A percentile compares a stretch with the other conserved stretches of the same genome.
Conservation (phyloP, 2,113 vertebrate species). For the Oryzias javanicus region DNA sequence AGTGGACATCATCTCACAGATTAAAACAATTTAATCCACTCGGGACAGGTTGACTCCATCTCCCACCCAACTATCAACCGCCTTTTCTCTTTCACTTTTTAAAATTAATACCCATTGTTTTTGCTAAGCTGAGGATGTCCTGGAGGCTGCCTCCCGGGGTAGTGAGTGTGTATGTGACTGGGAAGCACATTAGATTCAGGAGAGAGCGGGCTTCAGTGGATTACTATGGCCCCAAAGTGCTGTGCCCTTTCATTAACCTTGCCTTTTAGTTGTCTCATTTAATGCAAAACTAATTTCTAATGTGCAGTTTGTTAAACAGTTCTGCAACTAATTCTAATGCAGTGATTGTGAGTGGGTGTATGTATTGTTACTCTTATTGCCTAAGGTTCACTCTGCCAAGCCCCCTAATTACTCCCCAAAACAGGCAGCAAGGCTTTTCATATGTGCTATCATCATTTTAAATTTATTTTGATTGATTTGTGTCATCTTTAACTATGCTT, state of each 20-base stretch:
- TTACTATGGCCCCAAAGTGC: slow-evolving; percentile 72
- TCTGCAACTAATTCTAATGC: slow-evolving; percentile 31
- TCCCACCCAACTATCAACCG: slow-evolving; percentile 24
- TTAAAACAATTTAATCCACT: slow-evolving; percentile 62
- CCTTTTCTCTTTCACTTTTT: slow-evolving; percentile 54
- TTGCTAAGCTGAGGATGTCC: slow-evolving; percentile 63
- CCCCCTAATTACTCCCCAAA: slow-evolving; percentile 75
- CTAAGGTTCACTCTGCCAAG: slow-evolving; percentile 66
- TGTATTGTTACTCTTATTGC: slow-evolving; percentile 63
- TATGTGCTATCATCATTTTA: slow-evolving; percentile 87
- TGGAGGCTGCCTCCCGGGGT: slow-evolving; percentile 47
- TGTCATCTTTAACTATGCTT: slow-evolving; percentile 95
- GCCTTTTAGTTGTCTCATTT: slow-evolving; percentile 72
- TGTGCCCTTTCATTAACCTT: slow-evolving; percentile 81
- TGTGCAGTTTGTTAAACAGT: slow-evolving; percentile 68
- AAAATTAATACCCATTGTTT: slow-evolving; percentile 68
- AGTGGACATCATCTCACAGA: slow-evolving; percentile 60
- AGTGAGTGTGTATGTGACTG: slow-evolving; percentile 25
- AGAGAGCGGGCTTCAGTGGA: slow-evolving; percentile 69
- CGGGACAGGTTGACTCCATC: slow-evolving; percentile 29
- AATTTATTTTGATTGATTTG: slow-evolving; percentile 95
- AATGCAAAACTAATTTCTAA: slow-evolving; percentile 80
- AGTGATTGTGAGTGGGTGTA: slow-evolving; percentile 13
- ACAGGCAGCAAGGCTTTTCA: slow-evolving; percentile 70
- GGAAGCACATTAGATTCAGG: slow-evolving; percentile 44